Conservation (phyloP, 2,888 invertebrate species). For the Eristalis pertinax region DNA sequence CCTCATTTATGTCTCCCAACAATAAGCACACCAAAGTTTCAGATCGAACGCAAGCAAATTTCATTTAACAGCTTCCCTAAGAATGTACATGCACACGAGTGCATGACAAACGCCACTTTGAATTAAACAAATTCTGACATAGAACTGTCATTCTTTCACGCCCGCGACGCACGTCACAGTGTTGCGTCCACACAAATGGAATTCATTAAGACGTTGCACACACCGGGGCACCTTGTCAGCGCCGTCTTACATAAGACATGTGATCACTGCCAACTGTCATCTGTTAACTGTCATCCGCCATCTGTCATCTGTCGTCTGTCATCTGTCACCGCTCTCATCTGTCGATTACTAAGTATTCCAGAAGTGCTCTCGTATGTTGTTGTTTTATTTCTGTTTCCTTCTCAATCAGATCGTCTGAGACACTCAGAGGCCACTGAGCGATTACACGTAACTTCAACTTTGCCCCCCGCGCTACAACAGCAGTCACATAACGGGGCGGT, state of each 20-base stretch:
- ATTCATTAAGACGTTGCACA: not conserved
- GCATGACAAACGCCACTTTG: not conserved
- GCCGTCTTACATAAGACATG: not conserved
- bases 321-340: not conserved
- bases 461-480: not conserved
- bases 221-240: not conserved
- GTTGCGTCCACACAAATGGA: not conserved
- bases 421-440: not conserved
- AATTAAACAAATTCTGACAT: not conserved
- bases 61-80: too few species aligned
- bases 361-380: not conserved
- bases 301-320: not conserved
- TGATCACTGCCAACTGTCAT: not conserved
- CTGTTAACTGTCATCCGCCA: not conserved
- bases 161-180: not conserved
- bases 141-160: not conserved
- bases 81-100: too few species aligned
- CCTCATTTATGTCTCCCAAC: too few species aligned
- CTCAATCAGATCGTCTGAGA: not conserved
- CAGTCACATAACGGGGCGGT: not conserved
- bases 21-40: too few species aligned
- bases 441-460: constrained; percentile 17
- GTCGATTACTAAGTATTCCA: not conserved
- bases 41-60: too few species aligned
- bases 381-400: too few species aligned